A percentile compares a stretch with the other conserved stretches of the same genome.
phyloP scores from a whole-genome alignment of 1,140 invertebrate species.

The Homarus americanus region DNA sequence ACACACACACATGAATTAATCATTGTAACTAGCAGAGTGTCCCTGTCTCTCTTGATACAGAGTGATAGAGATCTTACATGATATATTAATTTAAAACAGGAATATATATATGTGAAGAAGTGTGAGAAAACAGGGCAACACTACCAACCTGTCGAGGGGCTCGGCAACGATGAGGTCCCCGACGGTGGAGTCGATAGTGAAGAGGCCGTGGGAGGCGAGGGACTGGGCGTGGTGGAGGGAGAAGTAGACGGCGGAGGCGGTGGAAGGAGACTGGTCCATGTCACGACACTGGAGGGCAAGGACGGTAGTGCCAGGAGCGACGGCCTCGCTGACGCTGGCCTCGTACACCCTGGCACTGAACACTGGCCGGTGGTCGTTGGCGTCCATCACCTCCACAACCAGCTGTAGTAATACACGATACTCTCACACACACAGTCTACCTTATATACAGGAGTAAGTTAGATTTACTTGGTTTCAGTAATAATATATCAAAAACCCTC shows the following conservation, averaged over 20 bases:
- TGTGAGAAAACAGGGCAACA: too few species aligned
- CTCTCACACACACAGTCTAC: neutral
- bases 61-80: too few species aligned
- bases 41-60: too few species aligned
- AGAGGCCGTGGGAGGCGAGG: constrained; percentile 79
- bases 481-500: too few species aligned
- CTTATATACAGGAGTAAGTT: too few species aligned
- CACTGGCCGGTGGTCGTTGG: constrained; percentile 89
- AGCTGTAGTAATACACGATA: constrained; percentile 83
- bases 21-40: too few species aligned
- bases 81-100: too few species aligned
- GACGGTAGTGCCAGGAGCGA: constrained; percentile 86
- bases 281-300: constrained; percentile 89
- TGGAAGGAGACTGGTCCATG: constrained; percentile 85
- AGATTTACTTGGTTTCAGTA: too few species aligned
- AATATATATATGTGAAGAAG: too few species aligned
- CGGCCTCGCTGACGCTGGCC: constrained; percentile 92
- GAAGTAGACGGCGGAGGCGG: constrained; percentile 83
- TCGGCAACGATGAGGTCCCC: constrained; percentile 86
- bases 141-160: constrained; percentile 83
- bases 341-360: constrained; percentile 83
- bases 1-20: constrained; percentile 1
- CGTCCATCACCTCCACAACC: constrained; percentile 89
- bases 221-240: constrained; percentile 76
- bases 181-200: constrained; percentile 88